Evolutionary conservation across 2,797 vertebrate genomes (phyloP).

Genomic region (Dromococcyx pavoninus): DNA sequence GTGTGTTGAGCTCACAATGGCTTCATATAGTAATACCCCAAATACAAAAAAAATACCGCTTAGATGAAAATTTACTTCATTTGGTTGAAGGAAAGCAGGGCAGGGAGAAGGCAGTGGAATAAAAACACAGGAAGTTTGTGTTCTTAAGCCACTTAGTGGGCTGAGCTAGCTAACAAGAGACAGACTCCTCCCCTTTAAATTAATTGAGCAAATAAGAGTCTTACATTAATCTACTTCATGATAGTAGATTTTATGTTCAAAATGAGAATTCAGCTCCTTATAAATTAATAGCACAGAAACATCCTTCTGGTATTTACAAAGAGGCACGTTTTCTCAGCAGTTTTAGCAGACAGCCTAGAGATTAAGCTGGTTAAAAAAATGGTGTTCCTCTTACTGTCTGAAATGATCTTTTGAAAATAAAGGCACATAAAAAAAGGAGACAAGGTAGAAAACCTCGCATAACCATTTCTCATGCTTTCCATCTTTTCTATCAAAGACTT

Average conservation of each 20-base stretch:
- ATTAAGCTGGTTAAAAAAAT: not conserved
- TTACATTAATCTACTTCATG: not conserved
- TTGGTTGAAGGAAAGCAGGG: slow-evolving; percentile 27
- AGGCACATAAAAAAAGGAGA: not conserved
- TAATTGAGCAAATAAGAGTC: not conserved
- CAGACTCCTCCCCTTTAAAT: not conserved
- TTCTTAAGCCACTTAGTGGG: slow-evolving; percentile 13
- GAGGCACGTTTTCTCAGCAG: not conserved
- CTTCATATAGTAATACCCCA: not conserved
- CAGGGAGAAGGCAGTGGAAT: not conserved
- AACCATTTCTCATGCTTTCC: not conserved
- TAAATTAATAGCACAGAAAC: slow-evolving; percentile 4
- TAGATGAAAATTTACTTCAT: not conserved
- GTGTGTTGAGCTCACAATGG: not conserved
- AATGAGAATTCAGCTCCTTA: slow-evolving; percentile 1
- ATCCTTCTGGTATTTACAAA: not conserved
- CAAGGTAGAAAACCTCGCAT: not conserved
- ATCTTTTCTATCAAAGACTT: not conserved
- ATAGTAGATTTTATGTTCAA: not conserved
- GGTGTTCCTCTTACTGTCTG: not conserved
- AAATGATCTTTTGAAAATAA: not conserved
- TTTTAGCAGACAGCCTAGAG: not conserved
- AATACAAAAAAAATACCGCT: not conserved
- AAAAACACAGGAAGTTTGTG: slow-evolving; percentile 32
- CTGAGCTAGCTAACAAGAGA: not conserved